Percentiles rank a stretch among this genome's conserved stretches.
phyloP scores from a whole-genome alignment of 2,888 invertebrate species.

The Oxyteleia sp. region DNA sequence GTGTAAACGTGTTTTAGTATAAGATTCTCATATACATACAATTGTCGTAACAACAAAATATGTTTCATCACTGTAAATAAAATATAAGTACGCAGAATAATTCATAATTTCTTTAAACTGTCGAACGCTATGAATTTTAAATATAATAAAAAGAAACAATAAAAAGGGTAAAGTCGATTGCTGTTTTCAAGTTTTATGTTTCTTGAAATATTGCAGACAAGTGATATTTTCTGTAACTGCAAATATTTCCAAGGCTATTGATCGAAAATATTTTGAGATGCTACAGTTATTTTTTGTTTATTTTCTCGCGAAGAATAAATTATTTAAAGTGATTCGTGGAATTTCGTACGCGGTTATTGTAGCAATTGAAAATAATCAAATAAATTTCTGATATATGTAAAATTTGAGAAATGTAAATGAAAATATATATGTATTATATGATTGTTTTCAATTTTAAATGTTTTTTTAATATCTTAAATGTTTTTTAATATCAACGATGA shows the following conservation, averaged over 20 bases:
- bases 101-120: slow-evolving; percentile 19
- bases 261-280: slow-evolving; percentile 11
- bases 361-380: not conserved
- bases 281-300: not conserved
- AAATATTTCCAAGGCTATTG: slow-evolving; percentile 13
- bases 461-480: too few species aligned
- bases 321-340: slow-evolving; percentile 3
- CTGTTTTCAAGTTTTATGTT: slow-evolving; percentile 10
- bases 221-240: slow-evolving; percentile 19
- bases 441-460: slow-evolving; percentile 1
- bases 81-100: too few species aligned
- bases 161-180: not conserved
- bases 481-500: too few species aligned
- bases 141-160: not conserved
- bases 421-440: too few species aligned
- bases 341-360: not conserved
- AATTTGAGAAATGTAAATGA: too few species aligned
- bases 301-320: slow-evolving; percentile 3
- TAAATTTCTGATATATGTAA: slow-evolving; percentile 1
- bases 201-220: too few species aligned
- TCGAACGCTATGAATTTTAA: slow-evolving; percentile 16
- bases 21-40: too few species aligned
- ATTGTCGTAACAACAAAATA: too few species aligned
- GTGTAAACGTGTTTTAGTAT: too few species aligned
- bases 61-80: too few species aligned